Base-by-base conservation (phyloP, 2,888 invertebrate genomes). In the Agriopis marginaria region DNA sequence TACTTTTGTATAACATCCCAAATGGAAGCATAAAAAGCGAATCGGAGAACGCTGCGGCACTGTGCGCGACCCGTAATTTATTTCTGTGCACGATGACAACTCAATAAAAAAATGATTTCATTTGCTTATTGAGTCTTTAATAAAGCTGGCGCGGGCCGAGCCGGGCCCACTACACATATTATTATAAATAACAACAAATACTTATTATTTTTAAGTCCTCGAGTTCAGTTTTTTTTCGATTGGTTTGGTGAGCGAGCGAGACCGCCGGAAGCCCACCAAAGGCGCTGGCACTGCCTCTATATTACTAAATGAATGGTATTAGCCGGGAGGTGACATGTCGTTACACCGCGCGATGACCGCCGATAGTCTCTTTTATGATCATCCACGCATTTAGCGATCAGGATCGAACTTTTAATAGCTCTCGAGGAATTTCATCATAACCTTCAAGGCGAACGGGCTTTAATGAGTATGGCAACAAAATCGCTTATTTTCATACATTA, bases 51-150 rank as follows among this genome's bases (percentile, higher is more conserved):
- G 77, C 82, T 75, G 79, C 84, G 79, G 56, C 63, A 50, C 63
- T 63, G 84, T 85, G 89, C 86, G 88, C 84, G 84, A 84, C 66
- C 78, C 80, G 90, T 92, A 90, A 93, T 93, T 93, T 93, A 93
- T 93, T 91, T 92, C 89, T 83, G 88, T 83, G 85, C 86, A 86
- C 86, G 93, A 92, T 92, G 93, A 94, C 93, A 93, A 89, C 91
- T 93, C 90, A 93, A 93, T 93, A 94, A 94, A 93, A 92, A 94
- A 93, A 93, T 92, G 90, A 93, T 93, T 93, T 91, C 93, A 93
- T 93, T 94, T 94, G 93, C 92, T 94, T 94, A 94, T 93, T 93
- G 93, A 92, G 92, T 82, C 90, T 89, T 93, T 93, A 93, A 93
- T 93, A 94, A 92, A 87, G 90, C 88, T 87, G 70, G 88, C 83